phyloP scores from a whole-genome alignment of 2,113 vertebrate species.

The Lophura nycthemera region DNA sequence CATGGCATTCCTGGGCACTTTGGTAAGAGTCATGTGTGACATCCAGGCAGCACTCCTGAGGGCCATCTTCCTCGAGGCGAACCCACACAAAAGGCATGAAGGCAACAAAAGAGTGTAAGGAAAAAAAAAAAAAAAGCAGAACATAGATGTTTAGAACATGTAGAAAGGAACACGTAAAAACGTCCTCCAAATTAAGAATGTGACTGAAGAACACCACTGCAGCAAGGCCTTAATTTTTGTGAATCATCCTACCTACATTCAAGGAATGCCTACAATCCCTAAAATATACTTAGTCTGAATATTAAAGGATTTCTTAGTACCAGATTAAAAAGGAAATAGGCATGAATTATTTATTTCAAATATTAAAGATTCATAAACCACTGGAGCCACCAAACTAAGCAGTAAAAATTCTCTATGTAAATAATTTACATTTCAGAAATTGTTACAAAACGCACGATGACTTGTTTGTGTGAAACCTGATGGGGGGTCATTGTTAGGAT shows the following conservation, averaged over 20 bases:
- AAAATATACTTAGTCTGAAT: conserved; percentile 1
- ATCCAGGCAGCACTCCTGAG: too few relatives aligned
- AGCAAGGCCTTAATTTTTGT: not conserved
- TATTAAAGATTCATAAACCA: conserved; percentile 40
- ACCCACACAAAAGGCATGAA: not conserved
- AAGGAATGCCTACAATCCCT: not conserved
- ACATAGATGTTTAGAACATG: not conserved
- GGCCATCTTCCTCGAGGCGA: too few relatives aligned
- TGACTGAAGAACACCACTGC: not conserved
- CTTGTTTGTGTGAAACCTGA: conserved; percentile 12
- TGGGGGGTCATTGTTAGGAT: not conserved
- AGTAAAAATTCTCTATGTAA: not conserved
- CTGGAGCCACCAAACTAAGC: not conserved
- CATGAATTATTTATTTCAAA: conserved; percentile 37
- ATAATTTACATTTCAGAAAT: conserved; percentile 50
- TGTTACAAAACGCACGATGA: conserved; percentile 6
- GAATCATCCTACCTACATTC: not conserved
- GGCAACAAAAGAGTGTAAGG: not conserved
- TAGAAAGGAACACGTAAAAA: not conserved
- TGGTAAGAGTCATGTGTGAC: too few relatives aligned
- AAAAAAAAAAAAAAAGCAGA: not conserved
- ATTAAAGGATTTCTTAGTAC: conserved; percentile 6
- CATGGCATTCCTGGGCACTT: too few relatives aligned
- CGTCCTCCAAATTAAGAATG: not conserved
- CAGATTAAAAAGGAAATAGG: not conserved